Evolutionary conservation across 2,113 vertebrate genomes (phyloP).

Genomic region (Centropus unirufus): DNA sequence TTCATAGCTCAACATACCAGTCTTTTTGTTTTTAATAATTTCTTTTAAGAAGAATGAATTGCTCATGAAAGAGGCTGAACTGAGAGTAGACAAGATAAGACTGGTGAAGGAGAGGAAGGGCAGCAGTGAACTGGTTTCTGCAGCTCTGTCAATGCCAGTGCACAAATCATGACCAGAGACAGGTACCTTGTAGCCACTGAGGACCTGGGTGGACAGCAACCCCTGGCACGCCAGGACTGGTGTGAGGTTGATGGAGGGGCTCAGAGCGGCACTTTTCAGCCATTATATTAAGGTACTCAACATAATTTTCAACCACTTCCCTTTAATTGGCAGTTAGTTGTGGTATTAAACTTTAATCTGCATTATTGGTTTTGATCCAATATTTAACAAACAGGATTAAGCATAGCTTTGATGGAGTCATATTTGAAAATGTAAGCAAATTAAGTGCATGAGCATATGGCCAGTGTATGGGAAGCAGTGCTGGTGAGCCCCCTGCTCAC

Average conservation of each 20-base stretch:
- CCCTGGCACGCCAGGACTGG: not conserved
- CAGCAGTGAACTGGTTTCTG: not conserved
- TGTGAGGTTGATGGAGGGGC: not conserved
- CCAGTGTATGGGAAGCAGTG: not conserved
- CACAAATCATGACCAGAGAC: not conserved
- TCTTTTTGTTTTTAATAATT: not conserved
- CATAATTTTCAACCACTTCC: not conserved
- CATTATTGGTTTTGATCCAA: not conserved
- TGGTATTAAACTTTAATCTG: not conserved
- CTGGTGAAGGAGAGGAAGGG: not conserved
- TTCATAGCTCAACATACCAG: not conserved
- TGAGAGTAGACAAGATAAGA: not conserved
- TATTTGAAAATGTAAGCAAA: not conserved
- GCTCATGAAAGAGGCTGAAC: not conserved
- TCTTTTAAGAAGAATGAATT: not conserved
- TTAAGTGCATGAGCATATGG: not conserved
- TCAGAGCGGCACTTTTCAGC: not conserved
- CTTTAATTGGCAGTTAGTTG: not conserved
- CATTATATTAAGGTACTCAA: not conserved
- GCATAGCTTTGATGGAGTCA: not conserved
- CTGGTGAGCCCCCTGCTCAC: not conserved
- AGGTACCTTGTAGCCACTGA: not conserved
- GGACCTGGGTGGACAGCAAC: not conserved
- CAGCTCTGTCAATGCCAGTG: not conserved
- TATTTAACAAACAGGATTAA: constrained; percentile 14